Evolutionary conservation across 2,113 vertebrate species (phyloP).

Genomic region (Formicarius rufipectus): DNA sequence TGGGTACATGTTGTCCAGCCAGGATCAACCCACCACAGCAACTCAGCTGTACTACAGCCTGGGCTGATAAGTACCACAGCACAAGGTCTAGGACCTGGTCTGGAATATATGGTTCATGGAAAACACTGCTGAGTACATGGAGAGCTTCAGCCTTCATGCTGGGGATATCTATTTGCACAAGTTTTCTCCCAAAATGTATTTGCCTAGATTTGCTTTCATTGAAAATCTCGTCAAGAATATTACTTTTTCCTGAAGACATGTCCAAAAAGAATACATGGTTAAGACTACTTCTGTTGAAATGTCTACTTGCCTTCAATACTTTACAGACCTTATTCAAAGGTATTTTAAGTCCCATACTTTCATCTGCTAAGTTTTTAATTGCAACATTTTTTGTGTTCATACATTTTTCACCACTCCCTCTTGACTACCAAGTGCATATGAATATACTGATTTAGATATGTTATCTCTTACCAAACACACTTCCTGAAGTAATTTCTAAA

Average conservation of each 20-base stretch:
- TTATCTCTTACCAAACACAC: background rate
- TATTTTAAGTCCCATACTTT: background rate
- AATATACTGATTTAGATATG: background rate
- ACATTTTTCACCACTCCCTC: background rate
- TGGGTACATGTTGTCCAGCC: background rate
- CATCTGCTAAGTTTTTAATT: background rate
- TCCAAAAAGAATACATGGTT: background rate
- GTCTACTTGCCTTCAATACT: background rate
- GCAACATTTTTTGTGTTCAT: background rate
- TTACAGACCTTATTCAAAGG: background rate
- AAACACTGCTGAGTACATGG: background rate
- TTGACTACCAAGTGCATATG: background rate
- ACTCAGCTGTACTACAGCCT: background rate
- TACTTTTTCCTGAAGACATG: background rate
- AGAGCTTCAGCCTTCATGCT: background rate
- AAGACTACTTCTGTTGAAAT: background rate
- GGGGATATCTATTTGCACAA: background rate
- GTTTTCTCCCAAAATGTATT: background rate
- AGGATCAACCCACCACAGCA: background rate
- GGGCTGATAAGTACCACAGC: background rate
- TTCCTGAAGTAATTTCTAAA: background rate
- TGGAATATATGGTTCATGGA: background rate
- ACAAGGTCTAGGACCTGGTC: background rate
- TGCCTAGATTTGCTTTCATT: background rate
- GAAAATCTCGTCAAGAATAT: background rate